phyloP scores from a whole-genome alignment of 2,113 vertebrate species.

The Salvator merianae region DNA sequence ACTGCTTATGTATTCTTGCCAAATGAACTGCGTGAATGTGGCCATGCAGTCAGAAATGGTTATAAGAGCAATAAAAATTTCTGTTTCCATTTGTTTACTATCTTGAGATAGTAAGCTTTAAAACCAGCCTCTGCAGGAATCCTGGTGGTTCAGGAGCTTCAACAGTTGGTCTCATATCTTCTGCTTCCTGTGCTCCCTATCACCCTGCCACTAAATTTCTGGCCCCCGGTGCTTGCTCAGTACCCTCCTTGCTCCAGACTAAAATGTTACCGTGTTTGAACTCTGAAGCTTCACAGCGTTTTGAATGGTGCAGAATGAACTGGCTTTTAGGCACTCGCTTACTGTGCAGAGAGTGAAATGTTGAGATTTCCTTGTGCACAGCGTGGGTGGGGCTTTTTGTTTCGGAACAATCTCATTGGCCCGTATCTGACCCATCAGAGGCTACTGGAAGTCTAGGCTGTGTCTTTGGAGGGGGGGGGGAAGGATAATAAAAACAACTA shows the following conservation, averaged over 20 bases:
- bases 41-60: no score
- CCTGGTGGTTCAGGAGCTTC: neutral
- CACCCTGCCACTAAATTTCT: neutral
- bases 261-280: neutral
- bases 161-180: neutral
- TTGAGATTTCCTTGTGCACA: neutral
- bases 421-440: neutral
- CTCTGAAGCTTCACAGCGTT: no score
- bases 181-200: neutral
- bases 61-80: neutral
- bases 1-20: no score
- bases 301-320: neutral
- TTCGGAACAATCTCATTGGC: neutral
- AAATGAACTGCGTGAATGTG: no score
- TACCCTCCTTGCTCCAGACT: neutral
- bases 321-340: neutral
- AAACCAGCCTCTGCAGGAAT: neutral
- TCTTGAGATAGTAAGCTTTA: neutral
- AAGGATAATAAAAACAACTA: no score
- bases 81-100: neutral
- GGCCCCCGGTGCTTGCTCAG: neutral
- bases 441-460: neutral
- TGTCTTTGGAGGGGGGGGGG: neutral
- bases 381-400: neutral
- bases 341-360: neutral